A percentile compares a stretch with the other conserved stretches of the same genome.
These are phyloP conservation scores for Cepphus grylle DNA, from an alignment of 2,113 vertebrate genomes.

Conservation along the genomic window DNA sequence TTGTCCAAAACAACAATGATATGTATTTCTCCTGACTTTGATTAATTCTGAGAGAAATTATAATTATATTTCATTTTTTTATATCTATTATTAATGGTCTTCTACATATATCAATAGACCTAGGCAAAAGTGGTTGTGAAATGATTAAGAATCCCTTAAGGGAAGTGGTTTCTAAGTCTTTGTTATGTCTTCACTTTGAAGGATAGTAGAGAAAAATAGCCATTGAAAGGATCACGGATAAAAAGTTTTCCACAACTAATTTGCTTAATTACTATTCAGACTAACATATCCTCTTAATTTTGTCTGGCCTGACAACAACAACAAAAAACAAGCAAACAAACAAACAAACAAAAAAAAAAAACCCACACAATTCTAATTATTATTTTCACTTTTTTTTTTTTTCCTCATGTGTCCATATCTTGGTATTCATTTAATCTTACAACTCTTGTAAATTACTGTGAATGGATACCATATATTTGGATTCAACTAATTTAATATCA, in stretches of 20 bases:
- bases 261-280: neutral
- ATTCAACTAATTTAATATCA: neutral
- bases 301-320: neutral
- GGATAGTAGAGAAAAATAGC: neutral
- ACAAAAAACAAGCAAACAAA: too few species aligned
- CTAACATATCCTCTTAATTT: neutral
- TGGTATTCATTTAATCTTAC: neutral
- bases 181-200: neutral
- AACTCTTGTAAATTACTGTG: neutral
- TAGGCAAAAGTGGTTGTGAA: neutral
- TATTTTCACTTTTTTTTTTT: neutral
- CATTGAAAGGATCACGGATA: neutral
- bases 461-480: neutral
- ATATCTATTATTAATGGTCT: neutral
- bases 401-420: neutral
- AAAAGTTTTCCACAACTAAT: neutral
- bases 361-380: neutral
- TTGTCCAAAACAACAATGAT: neutral
- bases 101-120: neutral
- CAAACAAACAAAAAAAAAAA: too few species aligned
- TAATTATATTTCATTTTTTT: neutral
- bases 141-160: neutral
- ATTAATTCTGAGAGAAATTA: neutral
- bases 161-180: neutral
- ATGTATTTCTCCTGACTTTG: neutral